Evolutionary conservation across 1,140 invertebrate genomes (phyloP), one percentile per base, ranked within the genome.

Genomic region (Achatina immaculata): DNA sequence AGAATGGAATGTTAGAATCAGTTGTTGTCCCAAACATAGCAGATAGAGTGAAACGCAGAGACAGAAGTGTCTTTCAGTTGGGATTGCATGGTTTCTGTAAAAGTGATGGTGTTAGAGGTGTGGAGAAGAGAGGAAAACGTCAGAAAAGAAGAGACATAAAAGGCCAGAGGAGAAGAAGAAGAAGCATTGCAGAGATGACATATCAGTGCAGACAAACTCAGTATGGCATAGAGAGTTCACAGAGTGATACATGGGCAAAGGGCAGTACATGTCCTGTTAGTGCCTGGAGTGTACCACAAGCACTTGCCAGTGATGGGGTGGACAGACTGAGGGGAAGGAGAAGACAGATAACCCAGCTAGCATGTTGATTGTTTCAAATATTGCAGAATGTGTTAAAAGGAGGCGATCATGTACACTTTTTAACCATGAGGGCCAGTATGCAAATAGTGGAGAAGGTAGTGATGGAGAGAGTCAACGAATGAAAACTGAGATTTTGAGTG

Each of bases 381-480:
- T 80, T 72, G 78, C 66, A 43, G 78, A 80, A 55, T 19, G 43
- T 72, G 78, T 80, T 31, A 80, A 80, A 36, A 69, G 28, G 24
- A 71, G 78, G 34, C n/a, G 78, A 28, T 80, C 78, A 21, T 80
- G 78, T 42, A 80, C 78, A 14, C 2, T 80, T 42, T 80, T 80
- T 34, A 80, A 80, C 28, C 78, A 80, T 48, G 11, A 51, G 11
- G 78, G 78, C 16, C 78, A 80, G 78, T 80, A 80, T 66, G 68
- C 78, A 24, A 65, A 77, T 45, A 42, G 36, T 42, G 75, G 75
- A 31, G 75, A 77, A n/a, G 75, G 75, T 4, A 43, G 31, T 62
- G 55, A 62, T 2, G 24, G 1, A n/a, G 42, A 71, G 36, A 28
- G 9, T 42, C 2, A 40, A 42, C n/a, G 40, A 9, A 24, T 71